Evolutionary conservation across 2,888 invertebrate genomes (phyloP).

Genomic region (Harmothoe impar): DNA sequence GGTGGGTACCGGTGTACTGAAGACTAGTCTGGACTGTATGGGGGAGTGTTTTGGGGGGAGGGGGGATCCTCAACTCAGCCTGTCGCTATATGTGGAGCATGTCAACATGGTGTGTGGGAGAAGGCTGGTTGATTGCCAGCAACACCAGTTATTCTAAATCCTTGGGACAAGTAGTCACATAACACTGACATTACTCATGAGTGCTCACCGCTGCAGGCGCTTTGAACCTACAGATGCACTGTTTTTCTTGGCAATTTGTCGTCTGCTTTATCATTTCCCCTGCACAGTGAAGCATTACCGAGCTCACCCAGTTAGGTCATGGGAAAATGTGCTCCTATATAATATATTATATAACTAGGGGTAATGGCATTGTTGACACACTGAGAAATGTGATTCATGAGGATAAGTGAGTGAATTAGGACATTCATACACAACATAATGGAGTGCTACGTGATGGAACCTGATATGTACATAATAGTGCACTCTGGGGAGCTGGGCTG

Average conservation of each 20-base stretch:
- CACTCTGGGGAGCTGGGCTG: too few species aligned
- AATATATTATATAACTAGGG: not conserved
- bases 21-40: too few species aligned
- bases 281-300: too few species aligned
- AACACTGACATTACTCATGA: not conserved
- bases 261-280: too few species aligned
- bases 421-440: not conserved
- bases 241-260: not conserved
- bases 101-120: not conserved
- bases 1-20: too few species aligned
- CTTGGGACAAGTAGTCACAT: not conserved
- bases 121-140: slow-evolving; percentile 11
- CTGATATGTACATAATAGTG: too few species aligned
- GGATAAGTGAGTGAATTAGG: not conserved
- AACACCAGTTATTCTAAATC: slow-evolving; percentile 21
- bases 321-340: not conserved
- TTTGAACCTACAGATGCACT: not conserved
- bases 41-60: too few species aligned
- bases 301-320: too few species aligned
- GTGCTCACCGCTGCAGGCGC: not conserved
- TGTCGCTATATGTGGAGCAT: not conserved
- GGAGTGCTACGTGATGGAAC: too few species aligned
- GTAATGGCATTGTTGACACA: not conserved
- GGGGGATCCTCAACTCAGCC: too few species aligned
- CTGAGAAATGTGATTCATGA: not conserved